phyloP scores from a whole-genome alignment of 2,888 invertebrate genomes.

The Rhamnusium bicolor region DNA sequence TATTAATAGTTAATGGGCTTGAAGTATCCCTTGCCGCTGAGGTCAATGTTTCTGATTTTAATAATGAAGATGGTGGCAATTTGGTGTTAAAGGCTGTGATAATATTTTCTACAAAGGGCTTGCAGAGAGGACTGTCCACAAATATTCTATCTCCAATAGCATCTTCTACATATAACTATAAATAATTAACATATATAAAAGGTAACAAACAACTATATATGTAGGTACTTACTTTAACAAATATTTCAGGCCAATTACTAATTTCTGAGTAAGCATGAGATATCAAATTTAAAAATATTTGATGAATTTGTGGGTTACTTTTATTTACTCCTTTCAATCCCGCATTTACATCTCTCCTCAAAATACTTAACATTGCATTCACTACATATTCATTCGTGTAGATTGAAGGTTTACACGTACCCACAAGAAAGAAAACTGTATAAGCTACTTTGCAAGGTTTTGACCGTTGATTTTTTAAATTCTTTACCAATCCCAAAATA shows the following conservation, averaged over 20 bases:
- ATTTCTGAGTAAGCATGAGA: conserved; percentile 87
- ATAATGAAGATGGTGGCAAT: conserved; percentile 80
- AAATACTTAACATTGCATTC: conserved; percentile 85
- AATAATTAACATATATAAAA: conserved; percentile 40
- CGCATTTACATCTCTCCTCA: conserved; percentile 82
- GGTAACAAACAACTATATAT: not conserved
- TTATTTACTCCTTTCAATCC: conserved; percentile 81
- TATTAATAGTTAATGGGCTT: conserved; percentile 70
- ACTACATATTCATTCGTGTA: conserved; percentile 84
- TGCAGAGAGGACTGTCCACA: conserved; percentile 94
- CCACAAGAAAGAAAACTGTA: conserved; percentile 85
- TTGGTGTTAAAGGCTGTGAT: conserved; percentile 88
- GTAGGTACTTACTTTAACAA: conserved; percentile 83
- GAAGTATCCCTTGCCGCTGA: conserved; percentile 70
- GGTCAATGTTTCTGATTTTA: conserved; percentile 78
- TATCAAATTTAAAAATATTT: conserved; percentile 88
- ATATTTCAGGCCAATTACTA: conserved; percentile 92
- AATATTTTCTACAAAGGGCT: conserved; percentile 93
- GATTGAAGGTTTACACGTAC: conserved; percentile 84
- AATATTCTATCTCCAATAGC: conserved; percentile 93
- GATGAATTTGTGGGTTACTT: conserved; percentile 85
- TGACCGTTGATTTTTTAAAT: conserved; percentile 83
- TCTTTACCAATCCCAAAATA: conserved; percentile 90
- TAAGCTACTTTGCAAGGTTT: conserved; percentile 88
- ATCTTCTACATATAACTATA: conserved; percentile 92